Evolutionary conservation across 2,113 vertebrate species (phyloP), one percentile per base, ranked within the genome.

Genomic region (Planiliza haematocheilus): DNA sequence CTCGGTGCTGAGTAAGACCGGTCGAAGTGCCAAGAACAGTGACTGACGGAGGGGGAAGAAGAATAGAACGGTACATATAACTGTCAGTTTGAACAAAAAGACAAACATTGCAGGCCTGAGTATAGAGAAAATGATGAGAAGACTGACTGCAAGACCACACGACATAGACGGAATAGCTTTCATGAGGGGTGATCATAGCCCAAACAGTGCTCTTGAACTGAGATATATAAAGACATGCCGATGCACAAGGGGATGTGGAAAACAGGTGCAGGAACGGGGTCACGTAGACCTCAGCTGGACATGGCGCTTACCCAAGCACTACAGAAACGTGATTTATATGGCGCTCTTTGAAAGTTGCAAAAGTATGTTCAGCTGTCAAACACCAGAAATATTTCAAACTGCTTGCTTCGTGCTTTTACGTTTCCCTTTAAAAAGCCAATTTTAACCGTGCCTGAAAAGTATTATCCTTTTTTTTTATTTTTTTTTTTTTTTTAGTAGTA

Each of bases 1-100:
- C 65, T 90, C 88, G 0, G 96, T 99, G 70, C 91, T 99, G 24
- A 95, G 84, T 51, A 95, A 95, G 78, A 95, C 84, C 2, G 94
- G 88, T 1, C 91, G 92, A 83, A 70, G 24, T 1, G 56, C 89
- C 49, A 87, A 86, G 20, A 88, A 4, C 53, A 18, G 80, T 61
- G 83, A 86, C 66, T 88, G 84, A 89, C 24, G 18, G 60, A 65
- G 38, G 3, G 49, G 14, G 8, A 30, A 45, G 63, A 51, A 10
- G 68, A 11, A 58, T 16, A 53, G 37, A 37, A 39, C n/a, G 58
- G 10, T 17, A 4, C 16, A 17, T 10, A 16, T 8, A 30, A 30
- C 24, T 1, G 59, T 42, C 21, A 46, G 20, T 39, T 55, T 18
- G 60, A 51, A 36, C 7, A 49, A 43, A 2, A 55, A 13, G 10